Conservation (phyloP, 2,888 invertebrate species). For the Drosophila hamatofila region DNA sequence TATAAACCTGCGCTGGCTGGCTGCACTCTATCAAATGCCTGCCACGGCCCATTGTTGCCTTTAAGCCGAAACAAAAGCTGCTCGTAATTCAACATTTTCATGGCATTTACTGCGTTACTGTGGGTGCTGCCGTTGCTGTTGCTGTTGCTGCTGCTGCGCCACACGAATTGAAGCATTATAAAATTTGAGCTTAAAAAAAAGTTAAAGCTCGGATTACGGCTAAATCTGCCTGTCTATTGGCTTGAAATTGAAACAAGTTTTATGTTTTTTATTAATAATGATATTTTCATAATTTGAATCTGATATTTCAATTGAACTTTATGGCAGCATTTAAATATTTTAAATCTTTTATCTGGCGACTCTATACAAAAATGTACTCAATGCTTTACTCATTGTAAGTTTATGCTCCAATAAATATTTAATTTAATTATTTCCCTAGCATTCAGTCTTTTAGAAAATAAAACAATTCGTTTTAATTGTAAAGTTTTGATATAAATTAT, state of each 20-base stretch:
- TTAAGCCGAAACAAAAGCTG: conserved; percentile 29
- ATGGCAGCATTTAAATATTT: neutral
- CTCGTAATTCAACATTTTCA: conserved; percentile 14
- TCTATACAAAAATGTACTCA: neutral
- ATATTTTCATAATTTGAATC: neutral
- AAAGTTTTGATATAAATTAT: neutral
- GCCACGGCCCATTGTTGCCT: conserved; percentile 4
- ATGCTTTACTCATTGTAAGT: neutral
- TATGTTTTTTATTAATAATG: neutral
- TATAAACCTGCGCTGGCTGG: neutral
- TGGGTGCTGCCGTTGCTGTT: neutral
- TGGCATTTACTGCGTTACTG: neutral
- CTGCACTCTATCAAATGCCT: conserved; percentile 11
- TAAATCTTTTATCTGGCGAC: neutral
- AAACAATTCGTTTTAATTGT: neutral
- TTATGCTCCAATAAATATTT: neutral
- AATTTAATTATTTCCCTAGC: neutral
- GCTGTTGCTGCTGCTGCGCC: neutral
- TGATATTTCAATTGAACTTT: neutral
- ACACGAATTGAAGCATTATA: neutral
- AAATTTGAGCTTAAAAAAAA: conserved; percentile 8
- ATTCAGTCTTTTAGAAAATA: neutral
- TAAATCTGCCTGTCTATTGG: neutral
- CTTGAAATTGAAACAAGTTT: neutral
- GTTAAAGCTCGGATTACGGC: neutral